Evolutionary conservation across 2,113 vertebrate species (phyloP), one percentile per base, ranked within the genome.

Genomic region (Dendrocopos noguchii): DNA sequence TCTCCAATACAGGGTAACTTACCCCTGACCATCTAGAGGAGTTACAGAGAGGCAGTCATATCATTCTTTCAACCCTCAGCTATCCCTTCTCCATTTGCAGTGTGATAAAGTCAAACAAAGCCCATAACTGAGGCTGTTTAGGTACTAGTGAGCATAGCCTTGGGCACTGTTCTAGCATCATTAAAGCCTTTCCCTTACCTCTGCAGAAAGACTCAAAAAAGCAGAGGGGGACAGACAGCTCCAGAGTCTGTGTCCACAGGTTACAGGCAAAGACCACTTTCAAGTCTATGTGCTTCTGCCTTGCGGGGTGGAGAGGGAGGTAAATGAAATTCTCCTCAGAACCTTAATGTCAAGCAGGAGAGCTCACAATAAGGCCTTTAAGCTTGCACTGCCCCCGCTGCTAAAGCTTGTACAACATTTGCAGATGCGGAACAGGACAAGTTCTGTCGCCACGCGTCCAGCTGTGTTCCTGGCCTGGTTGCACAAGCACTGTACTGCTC

Each of bases 221-320:
- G 3, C 6, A 17, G 33, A n/a, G 28, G 29, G 34, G 39, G n/a
- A 1, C 4, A 6, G 27, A 17, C 15, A 50, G 11, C 60, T 31
- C 0, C 4, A 2, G 6, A 2, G 15, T 18, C 57, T 12, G 0
- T 7, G 31, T 20, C 64, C 8, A 4, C 3, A 0, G 22, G 13
- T 18, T 31, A 10, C 7, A 25, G 56, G 50, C 76, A 27, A 27
- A 36, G 65, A 10, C 9, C 0, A 1, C 53, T 59, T 31, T 31
- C 36, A 9, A 15, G 19, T 42, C 68, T 3, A 64, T 66, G 19
- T 56, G 65, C 76, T 86, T 77, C 86, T 86, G 80, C 80, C 15
- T 75, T 5, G 6, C 3, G 28, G 25, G 9, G 21, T 10, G 8
- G 47, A 28, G 28, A 67, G 74, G 66, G 56, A 22, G 29, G 39